Base-by-base conservation (phyloP, 2,797 vertebrate species). In the Mus spretus region DNA sequence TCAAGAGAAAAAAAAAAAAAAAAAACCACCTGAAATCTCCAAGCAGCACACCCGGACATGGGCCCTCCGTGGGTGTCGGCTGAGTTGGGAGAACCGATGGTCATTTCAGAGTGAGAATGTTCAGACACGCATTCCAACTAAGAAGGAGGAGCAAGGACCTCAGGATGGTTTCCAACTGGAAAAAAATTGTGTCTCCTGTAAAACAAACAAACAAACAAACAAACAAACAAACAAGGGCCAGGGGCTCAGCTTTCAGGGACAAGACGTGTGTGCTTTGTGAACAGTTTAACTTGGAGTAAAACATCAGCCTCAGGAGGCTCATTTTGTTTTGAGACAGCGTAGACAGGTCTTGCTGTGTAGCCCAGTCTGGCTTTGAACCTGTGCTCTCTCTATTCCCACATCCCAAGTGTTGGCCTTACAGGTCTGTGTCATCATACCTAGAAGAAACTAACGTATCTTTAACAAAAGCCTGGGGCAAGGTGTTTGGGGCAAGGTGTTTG, bases 201-300 rank as follows among this genome's bases (percentile, higher is more conserved):
- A 82, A 47, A 47, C 9, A 9, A 47, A 47, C 6, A 9, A 47
- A 67, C 24, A 84, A 81, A 93, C n/a, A 61, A 63, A 37, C 1
- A 19, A 72, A 20, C 8, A 19, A 70, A n/a, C 7, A n/a, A 70
- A 70, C 8, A n/a, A n/a, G 28, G 40, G 2, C 57, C 22, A 53
- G 26, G 61, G 80, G 92, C 90, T 79, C 85, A 91, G 61, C 22
- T 44, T 20, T 80, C 37, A 24, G 26, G 57, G 67, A 91, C 82
- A 90, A 78, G 72, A 72, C 19, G 37, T 47, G 24, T 92, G 2
- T 85, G n/a, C 63, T 90, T 31, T 57, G 22, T 63, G 61, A 67
- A n/a, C 63, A 61, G 85, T 82, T 95, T 92, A 93, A 57, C 82
- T 59, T 79, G 85, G 50, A 75, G 44, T 90, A 77, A 88, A 89